Conservation (phyloP, 2,888 invertebrate genomes). For the Ctenicera cuprea region DNA sequence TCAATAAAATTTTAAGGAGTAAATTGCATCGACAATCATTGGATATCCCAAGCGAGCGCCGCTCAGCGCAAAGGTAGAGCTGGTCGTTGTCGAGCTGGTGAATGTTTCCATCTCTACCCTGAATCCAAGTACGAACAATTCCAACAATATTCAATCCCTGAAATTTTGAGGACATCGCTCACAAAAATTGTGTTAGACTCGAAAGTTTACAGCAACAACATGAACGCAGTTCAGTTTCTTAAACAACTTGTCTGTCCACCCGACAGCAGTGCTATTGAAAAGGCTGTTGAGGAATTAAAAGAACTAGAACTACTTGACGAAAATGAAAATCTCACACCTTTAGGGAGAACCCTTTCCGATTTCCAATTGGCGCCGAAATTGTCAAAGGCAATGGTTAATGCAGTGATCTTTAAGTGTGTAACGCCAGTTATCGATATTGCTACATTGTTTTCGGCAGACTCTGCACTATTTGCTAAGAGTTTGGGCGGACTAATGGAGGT, state of each 20-base stretch:
- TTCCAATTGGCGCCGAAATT: constrained; percentile 79
- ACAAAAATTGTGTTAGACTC: constrained; percentile 76
- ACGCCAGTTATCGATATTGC: constrained; percentile 74
- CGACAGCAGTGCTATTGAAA: constrained; percentile 71
- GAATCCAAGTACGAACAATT: constrained; percentile 74
- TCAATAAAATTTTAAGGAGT: constrained; percentile 62
- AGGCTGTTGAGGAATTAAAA: constrained; percentile 78
- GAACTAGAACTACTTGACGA: constrained; percentile 76
- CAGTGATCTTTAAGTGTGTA: constrained; percentile 76
- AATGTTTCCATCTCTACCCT: constrained; percentile 76
- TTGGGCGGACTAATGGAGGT: constrained; percentile 74
- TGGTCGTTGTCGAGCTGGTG: constrained; percentile 80
- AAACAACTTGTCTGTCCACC: constrained; percentile 80
- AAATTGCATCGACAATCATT: constrained; percentile 75
- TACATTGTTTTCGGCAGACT: constrained; percentile 73
- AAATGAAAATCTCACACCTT: constrained; percentile 77
- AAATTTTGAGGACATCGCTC: constrained; percentile 77
- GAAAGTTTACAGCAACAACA: constrained; percentile 78
- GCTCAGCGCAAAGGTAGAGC: constrained; percentile 81
- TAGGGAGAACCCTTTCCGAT: constrained; percentile 74
- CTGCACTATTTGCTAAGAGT: constrained; percentile 74
- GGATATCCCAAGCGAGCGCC: constrained; percentile 79
- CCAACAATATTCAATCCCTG: constrained; percentile 75
- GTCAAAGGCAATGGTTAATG: constrained; percentile 77
- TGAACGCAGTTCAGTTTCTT: constrained; percentile 77